Conservation (phyloP, 1,140 invertebrate genomes). For the Acromyrmex charruanus region DNA sequence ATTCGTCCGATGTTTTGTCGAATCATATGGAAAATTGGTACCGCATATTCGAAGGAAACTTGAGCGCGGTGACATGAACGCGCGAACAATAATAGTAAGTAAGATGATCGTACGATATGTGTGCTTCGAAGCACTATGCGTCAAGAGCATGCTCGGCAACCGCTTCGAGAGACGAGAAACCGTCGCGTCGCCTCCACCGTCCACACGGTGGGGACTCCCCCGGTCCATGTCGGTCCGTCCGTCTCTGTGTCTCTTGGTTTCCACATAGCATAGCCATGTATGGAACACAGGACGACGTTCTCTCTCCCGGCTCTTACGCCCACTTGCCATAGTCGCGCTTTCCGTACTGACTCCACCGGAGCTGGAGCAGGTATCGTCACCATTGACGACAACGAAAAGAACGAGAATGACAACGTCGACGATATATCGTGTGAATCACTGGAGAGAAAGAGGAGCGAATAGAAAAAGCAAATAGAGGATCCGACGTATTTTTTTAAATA, state of each 20-base stretch:
- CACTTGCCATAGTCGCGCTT: slow-evolving; percentile 72
- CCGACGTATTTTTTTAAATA: not conserved
- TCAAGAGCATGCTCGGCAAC: slow-evolving; percentile 69
- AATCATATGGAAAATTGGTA: slow-evolving; percentile 11
- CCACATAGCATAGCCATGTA: slow-evolving; percentile 87
- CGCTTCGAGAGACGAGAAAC: slow-evolving; percentile 78
- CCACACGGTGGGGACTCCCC: slow-evolving; percentile 77
- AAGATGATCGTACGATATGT: slow-evolving; percentile 51
- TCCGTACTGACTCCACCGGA: slow-evolving; percentile 34
- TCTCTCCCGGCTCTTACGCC: slow-evolving; percentile 78
- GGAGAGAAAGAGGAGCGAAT: not conserved
- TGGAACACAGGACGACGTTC: slow-evolving; percentile 83
- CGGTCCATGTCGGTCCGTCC: slow-evolving; percentile 73
- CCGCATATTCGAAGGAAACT: not conserved
- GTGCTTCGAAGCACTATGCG: slow-evolving; percentile 64
- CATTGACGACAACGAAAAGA: slow-evolving; percentile 39
- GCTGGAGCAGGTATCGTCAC: slow-evolving; percentile 67
- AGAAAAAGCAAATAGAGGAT: no score
- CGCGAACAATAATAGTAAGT: not conserved
- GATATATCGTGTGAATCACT: not conserved
- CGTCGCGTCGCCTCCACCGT: slow-evolving; percentile 75
- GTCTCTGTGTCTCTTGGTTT: slow-evolving; percentile 82
- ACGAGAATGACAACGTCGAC: slow-evolving; percentile 5
- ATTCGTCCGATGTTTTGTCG: not conserved
- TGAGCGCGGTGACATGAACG: not conserved